Base-by-base conservation (phyloP, 2,888 invertebrate genomes). In the Cephus runcator region DNA sequence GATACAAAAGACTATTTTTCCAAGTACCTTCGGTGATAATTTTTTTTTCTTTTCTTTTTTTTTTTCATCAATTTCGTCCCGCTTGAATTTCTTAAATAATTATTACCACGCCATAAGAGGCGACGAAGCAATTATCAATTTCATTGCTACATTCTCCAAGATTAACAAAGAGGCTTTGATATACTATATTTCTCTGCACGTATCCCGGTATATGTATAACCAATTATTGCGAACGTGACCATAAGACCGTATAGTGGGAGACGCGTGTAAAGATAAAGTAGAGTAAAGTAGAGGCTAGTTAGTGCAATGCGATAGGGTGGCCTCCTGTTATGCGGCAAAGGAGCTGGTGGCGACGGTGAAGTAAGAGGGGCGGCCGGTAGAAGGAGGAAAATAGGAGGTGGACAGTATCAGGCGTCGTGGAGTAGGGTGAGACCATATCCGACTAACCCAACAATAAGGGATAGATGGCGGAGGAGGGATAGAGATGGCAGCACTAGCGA, bases 321-420 rank as follows among this genome's bases (percentile, higher is more conserved):
- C 12, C 75, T 77, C 69, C 34, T n/a, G 73, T 34, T 71, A 71
- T 75, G 76, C 34, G 77, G 73, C 69, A 69, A 76, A 12, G 73
- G 76, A 68, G 36, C 1, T 73, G 71, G 74, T 73, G 71, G 74
- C 34, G 40, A 73, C 30, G 33, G 75, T 40, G 73, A 78, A 77
- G 76, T 33, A 34, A 76, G 77, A 75, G 80, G 78, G 78, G 76
- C 75, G 79, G 76, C 73, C 73, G 76, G 74, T 31, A 73, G 79
- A 69, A 73, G 75, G 69, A 76, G 74, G 75, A 78, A 76, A 78
- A 75, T 40, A 73, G 71, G 77, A 56, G 78, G 56, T 75, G 69
- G 75, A 78, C 31, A 12, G 71, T 69, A 73, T 23, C 69, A 73
- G 23, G 15, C 36, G 73, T 75, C 69, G 79, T 56, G 77, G 71